Evolutionary conservation across 2,797 vertebrate species (phyloP), one percentile per base, ranked within the genome.

Genomic region (Channallabes apus): DNA sequence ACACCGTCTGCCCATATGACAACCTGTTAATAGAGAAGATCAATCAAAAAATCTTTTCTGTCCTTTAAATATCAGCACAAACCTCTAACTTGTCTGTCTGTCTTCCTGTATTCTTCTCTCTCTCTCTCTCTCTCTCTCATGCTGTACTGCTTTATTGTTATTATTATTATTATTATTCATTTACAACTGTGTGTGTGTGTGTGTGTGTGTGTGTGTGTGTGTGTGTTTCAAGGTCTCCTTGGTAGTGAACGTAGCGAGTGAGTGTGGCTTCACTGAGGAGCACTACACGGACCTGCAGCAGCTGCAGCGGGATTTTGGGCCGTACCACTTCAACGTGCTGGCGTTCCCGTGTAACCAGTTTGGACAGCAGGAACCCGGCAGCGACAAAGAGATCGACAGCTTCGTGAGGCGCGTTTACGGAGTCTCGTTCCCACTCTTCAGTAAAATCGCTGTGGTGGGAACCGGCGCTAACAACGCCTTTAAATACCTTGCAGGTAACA

Each of bases 301-400:
- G 93, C 91, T 99, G 14, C 98, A 99, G 93, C 92, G 94, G 71
- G 97, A 99, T 91, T 94, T 97, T 0, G 98, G 98, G 2, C 94
- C 98, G 0, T 95, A 95, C 75, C 97, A 99, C 91, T 99, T 99
- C 93, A 99, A 98, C 0, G 97, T 99, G 29, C 93, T 99, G 83
- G 98, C 96, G 5, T 99, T 99, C 90, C 98, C 98, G 24, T 99
- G 98, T 93, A 99, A 99, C 91, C 98, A 99, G 91, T 99, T 99
- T 83, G 98, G 98, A 35, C 96, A 97, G 87, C 98, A 99, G 91
- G 98, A 99, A 89, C 97, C 98, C 0, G 97, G 96, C 86, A 97
- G 94, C 38, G 96, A 99, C 91, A 96, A 94, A 87, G 98, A 99
- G 90, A 98, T 99, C 0, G 98, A 99, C 94, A 96, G 89, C 88